These are phyloP conservation scores for Blennius ocellaris DNA, from an alignment of 2,113 vertebrate species.

Conservation along the genomic window DNA sequence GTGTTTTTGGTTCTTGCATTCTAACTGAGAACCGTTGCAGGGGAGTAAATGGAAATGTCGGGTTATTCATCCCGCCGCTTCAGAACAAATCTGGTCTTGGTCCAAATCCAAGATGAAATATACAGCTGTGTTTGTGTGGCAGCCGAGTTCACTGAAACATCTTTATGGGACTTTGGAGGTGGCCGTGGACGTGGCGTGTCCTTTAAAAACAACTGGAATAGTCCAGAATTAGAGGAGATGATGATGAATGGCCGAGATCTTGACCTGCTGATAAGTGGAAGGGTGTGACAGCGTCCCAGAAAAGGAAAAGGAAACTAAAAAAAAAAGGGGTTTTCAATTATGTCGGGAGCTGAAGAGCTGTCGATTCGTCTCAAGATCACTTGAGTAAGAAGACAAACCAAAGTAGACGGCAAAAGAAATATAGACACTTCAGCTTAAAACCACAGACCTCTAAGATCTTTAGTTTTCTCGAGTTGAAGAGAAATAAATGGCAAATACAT, in stretches of 20 bases:
- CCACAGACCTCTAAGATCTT: too few relatives aligned
- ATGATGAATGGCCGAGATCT: not conserved
- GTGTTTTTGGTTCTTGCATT: slow-evolving; percentile 25
- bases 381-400: too few relatives aligned
- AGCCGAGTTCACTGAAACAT: not conserved
- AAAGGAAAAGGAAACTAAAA: too few relatives aligned
- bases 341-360: too few relatives aligned
- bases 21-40: slow-evolving; percentile 40
- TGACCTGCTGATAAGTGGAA: not conserved
- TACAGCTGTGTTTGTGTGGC: slow-evolving; percentile 11
- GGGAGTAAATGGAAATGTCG: slow-evolving; percentile 14
- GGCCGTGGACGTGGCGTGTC: not conserved
- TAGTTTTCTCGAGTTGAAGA: too few relatives aligned
- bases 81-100: slow-evolving; percentile 25
- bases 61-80: not conserved
- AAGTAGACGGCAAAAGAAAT: too few relatives aligned
- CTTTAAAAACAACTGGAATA: not conserved
- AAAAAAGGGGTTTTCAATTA: too few relatives aligned
- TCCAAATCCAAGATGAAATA: slow-evolving; percentile 34
- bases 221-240: not conserved
- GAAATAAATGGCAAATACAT: too few relatives aligned
- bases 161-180: slow-evolving; percentile 29
- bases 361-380: too few relatives aligned
- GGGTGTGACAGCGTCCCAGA: too few relatives aligned
- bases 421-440: too few relatives aligned